Evolutionary conservation across 2,888 invertebrate species (phyloP), one percentile per base, ranked within the genome.

Genomic region (Alloplasta piceator): DNA sequence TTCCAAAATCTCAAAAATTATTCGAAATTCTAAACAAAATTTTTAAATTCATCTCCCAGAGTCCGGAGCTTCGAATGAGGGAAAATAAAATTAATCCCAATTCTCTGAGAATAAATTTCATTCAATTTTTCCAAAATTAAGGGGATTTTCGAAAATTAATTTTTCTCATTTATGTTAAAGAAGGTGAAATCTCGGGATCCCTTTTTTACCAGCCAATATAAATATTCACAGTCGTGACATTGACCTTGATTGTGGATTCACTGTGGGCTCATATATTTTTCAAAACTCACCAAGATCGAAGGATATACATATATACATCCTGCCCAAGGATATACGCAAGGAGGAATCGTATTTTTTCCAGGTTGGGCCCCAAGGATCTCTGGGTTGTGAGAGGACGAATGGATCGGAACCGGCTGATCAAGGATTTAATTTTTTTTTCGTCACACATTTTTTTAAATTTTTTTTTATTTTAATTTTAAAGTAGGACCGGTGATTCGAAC

Each of bases 331-430:
- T 36, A n/a, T 14, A n/a, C n/a, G n/a, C n/a, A 48, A 26, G n/a
- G 41, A 55, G 10, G 7, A 46, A 64, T 74, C 9, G 58, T n/a
- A 72, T 72, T 55, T 36, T 63, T 63, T 56, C 43, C 0, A 60
- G 66, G 39, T 38, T 67, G 41, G 58, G n/a, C n/a, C 70, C 43
- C 80, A 80, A 80, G 77, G 56, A 77, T 80, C 55, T 14, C 36
- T 41, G 43, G 50, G 77, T 80, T 80, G 77, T 76, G 73, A 73
- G 73, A 80, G 80, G 80, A 73, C 80, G 55, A 60, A 52, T 46
- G 38, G 10, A 39, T 58, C 38, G 39, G 38, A 52, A 64, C 36
- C 60, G 56, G 56, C 71, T 55, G 52, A 71, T 67, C 50, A 76
- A 71, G 58, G 60, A 76, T 67, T 71, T n/a, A 9, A 52, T 55